Evolutionary conservation across 2,888 invertebrate genomes (phyloP).

Genomic region (Hypsopygia costalis): DNA sequence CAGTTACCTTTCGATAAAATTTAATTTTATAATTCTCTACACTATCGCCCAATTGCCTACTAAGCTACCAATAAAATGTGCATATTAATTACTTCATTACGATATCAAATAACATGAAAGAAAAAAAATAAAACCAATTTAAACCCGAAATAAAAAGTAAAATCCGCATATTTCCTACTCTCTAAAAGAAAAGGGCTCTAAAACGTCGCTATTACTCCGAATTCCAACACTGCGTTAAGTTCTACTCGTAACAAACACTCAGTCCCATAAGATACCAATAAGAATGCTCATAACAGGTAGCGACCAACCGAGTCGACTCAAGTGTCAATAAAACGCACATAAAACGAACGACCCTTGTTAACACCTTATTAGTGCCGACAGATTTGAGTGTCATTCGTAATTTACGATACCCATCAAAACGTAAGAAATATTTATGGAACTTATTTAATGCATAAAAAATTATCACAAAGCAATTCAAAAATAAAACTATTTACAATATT

Average conservation of each 20-base stretch:
- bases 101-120: conserved; percentile 11
- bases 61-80: background rate
- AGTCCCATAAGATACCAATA: conserved; percentile 57
- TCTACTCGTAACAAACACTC: conserved; percentile 25
- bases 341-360: conserved; percentile 73
- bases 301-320: conserved; percentile 36
- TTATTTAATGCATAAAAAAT: conserved; percentile 13
- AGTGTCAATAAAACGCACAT: conserved; percentile 73
- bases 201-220: conserved; percentile 47
- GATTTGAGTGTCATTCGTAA: conserved; percentile 63
- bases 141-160: conserved; percentile 14
- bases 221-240: background rate
- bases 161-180: conserved; percentile 16
- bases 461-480: conserved; percentile 14
- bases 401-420: conserved; percentile 56
- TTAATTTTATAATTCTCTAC: background rate
- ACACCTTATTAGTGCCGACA: conserved; percentile 68
- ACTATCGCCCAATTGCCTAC: no score
- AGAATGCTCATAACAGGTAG: conserved; percentile 51
- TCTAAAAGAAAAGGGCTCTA: conserved; percentile 36
- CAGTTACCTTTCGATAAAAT: conserved; percentile 62
- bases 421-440: conserved; percentile 38
- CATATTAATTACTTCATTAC: conserved; percentile 10
- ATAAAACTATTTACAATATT: conserved; percentile 23
- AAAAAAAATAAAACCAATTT: conserved; percentile 9